Conservation (phyloP, 2,888 invertebrate species). For the Ornithoptera alexandrae region DNA sequence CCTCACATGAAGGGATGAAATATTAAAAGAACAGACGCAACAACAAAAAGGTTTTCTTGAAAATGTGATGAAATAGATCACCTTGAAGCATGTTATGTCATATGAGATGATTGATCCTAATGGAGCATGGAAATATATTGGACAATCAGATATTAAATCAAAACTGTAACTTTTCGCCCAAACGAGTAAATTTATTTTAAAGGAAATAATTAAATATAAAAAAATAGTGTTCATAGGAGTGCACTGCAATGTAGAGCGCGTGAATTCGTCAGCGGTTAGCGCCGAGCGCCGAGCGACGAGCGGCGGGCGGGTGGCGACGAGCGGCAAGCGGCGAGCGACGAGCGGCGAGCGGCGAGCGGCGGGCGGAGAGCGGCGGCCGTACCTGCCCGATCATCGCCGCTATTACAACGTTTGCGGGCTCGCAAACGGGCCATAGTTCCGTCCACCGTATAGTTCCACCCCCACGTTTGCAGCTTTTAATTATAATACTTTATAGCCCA, state of each 20-base stretch:
- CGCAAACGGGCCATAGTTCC: constrained; percentile 64
- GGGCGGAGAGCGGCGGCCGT: constrained; percentile 17
- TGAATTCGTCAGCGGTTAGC: background rate
- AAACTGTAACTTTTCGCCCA: too few relatives aligned
- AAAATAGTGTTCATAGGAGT: background rate
- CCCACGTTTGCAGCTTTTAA: constrained; percentile 80
- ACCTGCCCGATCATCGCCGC: constrained; percentile 39
- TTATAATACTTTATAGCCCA: constrained; percentile 90
- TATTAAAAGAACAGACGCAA: too few relatives aligned
- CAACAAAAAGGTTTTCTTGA: too few relatives aligned
- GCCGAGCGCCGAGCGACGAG: background rate
- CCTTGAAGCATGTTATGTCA: too few relatives aligned
- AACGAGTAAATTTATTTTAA: too few relatives aligned
- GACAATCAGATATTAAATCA: too few relatives aligned
- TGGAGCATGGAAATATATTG: too few relatives aligned
- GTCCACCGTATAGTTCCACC: constrained; percentile 69
- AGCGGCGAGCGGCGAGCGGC: background rate
- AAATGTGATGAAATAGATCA: too few relatives aligned
- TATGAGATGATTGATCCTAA: too few relatives aligned
- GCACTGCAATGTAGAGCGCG: background rate
- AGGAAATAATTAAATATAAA: background rate
- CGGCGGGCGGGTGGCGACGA: too few relatives aligned
- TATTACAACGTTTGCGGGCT: constrained; percentile 46
- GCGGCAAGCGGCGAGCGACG: too few relatives aligned
- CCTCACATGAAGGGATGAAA: too few relatives aligned